Percentiles rank a stretch among this genome's conserved stretches.
Evolutionary conservation across 2,888 invertebrate species (phyloP).

Genomic region (Pristionchus arcanus): DNA sequence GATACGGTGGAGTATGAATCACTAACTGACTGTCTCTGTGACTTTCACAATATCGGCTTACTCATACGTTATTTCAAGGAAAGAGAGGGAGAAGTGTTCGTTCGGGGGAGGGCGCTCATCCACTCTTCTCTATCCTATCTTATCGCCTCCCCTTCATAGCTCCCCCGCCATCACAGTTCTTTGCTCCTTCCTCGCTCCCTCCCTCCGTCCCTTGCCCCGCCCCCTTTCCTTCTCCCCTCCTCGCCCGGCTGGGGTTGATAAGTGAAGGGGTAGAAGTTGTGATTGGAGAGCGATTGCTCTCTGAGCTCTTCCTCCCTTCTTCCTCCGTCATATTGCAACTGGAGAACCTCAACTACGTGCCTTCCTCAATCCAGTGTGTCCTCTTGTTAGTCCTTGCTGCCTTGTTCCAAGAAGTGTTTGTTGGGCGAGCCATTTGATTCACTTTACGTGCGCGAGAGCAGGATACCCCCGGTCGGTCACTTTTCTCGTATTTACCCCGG

Average conservation of each 20-base stretch:
- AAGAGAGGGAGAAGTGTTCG: neutral
- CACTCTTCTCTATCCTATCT: conserved; percentile 1
- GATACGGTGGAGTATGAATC: neutral
- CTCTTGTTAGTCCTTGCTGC: neutral
- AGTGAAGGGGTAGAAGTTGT: conserved; percentile 19
- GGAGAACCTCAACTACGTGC: conserved; percentile 9
- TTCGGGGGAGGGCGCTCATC: neutral
- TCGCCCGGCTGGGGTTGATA: conserved; percentile 6
- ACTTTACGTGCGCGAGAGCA: neutral
- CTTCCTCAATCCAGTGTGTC: neutral
- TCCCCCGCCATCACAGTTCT: neutral
- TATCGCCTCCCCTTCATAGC: conserved; percentile 3
- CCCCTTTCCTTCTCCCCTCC: neutral
- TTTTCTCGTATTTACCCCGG: neutral
- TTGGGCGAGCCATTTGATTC: neutral
- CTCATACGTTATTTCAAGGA: neutral
- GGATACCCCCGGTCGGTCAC: neutral
- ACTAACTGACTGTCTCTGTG: neutral
- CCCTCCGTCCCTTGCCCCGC: neutral
- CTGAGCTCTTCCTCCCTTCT: neutral
- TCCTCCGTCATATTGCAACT: neutral
- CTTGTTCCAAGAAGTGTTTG: conserved; percentile 7
- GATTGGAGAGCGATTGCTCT: conserved; percentile 27
- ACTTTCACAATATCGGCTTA: conserved; percentile 15
- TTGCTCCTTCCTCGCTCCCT: conserved; percentile 11